phyloP scores from a whole-genome alignment of 2,113 vertebrate genomes.

The Leptobrachium ailaonicum region DNA sequence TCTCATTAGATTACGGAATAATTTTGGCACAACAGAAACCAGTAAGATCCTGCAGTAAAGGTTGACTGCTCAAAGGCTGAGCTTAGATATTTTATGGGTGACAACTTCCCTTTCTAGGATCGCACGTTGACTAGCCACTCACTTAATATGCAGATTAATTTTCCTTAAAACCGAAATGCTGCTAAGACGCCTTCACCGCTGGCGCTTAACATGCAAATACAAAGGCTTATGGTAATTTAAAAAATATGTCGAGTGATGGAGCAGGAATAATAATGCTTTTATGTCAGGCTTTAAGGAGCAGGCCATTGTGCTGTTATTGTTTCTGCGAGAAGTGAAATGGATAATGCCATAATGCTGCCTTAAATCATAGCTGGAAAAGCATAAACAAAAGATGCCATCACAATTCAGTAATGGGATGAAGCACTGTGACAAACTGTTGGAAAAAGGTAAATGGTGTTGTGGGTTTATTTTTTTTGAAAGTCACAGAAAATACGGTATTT shows the following conservation, averaged over 20 bases:
- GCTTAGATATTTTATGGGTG: conserved; percentile 5
- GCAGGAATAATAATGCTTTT: conserved; percentile 54
- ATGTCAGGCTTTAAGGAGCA: conserved; percentile 48
- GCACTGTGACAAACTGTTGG: neutral
- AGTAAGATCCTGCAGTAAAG: conserved; percentile 45
- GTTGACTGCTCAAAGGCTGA: conserved; percentile 48
- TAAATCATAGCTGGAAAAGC: conserved; percentile 9
- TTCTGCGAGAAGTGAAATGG: neutral
- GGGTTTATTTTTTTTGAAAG: neutral
- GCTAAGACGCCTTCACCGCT: conserved; percentile 22
- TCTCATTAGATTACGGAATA: conserved; percentile 49
- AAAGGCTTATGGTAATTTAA: conserved; percentile 46
- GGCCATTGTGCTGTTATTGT: conserved; percentile 51
- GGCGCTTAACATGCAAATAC: conserved; percentile 41
- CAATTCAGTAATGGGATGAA: conserved; percentile 13
- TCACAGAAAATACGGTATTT: neutral
- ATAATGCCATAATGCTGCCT: neutral
- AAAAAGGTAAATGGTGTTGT: neutral
- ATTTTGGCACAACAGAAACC: conserved; percentile 46
- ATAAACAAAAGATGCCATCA: conserved; percentile 9
- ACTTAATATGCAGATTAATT: conserved; percentile 50
- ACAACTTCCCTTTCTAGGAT: conserved; percentile 36
- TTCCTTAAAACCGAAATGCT: conserved; percentile 48
- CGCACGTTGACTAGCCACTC: conserved; percentile 40
- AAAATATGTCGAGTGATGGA: conserved; percentile 38